phyloP scores from a whole-genome alignment of 2,113 vertebrate genomes.

The Myrmophylax atrothorax region DNA sequence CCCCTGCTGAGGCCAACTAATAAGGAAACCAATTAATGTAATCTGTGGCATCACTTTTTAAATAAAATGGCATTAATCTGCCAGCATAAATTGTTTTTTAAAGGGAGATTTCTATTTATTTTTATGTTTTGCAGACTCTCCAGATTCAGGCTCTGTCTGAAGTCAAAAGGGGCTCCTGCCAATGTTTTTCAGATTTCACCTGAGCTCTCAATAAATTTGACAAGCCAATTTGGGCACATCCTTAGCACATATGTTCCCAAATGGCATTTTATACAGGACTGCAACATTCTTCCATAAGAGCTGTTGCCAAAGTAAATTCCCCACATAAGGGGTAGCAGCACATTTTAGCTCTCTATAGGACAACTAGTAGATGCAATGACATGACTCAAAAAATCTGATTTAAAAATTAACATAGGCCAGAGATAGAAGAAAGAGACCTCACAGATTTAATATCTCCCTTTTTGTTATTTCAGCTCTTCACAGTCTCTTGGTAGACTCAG shows the following conservation, averaged over 20 bases:
- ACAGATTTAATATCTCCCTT: neutral
- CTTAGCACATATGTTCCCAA: neutral
- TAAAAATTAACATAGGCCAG: neutral
- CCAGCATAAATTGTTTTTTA: neutral
- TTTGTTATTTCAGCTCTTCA: neutral
- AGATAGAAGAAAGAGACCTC: neutral
- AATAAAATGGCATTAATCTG: neutral
- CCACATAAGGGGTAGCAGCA: neutral
- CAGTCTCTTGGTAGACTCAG: neutral
- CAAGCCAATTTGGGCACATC: neutral
- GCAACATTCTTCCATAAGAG: neutral
- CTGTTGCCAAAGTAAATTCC: neutral
- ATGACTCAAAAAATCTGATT: neutral
- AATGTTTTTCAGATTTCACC: neutral
- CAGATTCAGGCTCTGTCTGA: neutral
- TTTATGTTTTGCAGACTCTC: neutral
- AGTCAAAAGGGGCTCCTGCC: neutral
- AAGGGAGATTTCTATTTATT: constrained; percentile 7
- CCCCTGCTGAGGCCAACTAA: constrained; percentile 5
- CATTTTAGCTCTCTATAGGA: neutral
- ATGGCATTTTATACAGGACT: neutral
- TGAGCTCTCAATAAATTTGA: rapidly evolving
- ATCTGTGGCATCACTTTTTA: neutral
- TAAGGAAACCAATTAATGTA: constrained; percentile 20
- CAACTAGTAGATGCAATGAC: neutral